phyloP scores from a whole-genome alignment of 2,888 invertebrate species.

The Hydrotaea diabolus region DNA sequence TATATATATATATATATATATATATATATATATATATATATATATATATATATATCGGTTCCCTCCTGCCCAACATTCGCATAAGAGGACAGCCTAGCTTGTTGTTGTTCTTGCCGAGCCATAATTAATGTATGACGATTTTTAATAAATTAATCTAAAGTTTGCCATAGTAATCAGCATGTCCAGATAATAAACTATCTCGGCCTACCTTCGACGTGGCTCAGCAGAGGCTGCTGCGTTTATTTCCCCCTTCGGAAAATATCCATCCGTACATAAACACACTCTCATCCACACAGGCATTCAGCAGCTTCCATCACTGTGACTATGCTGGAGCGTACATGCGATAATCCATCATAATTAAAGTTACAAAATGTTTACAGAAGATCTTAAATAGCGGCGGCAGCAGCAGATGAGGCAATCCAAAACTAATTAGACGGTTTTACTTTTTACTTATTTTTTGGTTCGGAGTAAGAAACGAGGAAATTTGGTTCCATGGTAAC shows the following conservation, averaged over 20 bases:
- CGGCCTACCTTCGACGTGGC: neutral
- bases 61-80: too few relatives aligned
- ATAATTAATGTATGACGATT: slow-evolving; percentile 35
- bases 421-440: slow-evolving; percentile 63
- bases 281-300: too few relatives aligned
- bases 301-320: neutral
- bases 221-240: neutral
- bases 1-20: too few relatives aligned
- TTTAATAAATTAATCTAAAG: slow-evolving; percentile 35
- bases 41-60: too few relatives aligned
- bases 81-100: too few relatives aligned
- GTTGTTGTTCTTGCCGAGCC: neutral
- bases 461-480: too few relatives aligned
- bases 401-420: slow-evolving; percentile 57
- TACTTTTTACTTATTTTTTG: slow-evolving; percentile 6
- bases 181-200: neutral
- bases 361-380: slow-evolving; percentile 63
- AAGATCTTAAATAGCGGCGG: slow-evolving; percentile 51
- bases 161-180: slow-evolving; percentile 25
- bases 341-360: slow-evolving; percentile 68
- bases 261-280: too few relatives aligned
- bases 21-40: too few relatives aligned
- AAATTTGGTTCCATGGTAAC: neutral
- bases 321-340: slow-evolving; percentile 2
- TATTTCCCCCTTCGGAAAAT: neutral